Evolutionary conservation across 2,888 invertebrate species (phyloP), one percentile per base, ranked within the genome.

Genomic region (Cecidostiba fungosa): DNA sequence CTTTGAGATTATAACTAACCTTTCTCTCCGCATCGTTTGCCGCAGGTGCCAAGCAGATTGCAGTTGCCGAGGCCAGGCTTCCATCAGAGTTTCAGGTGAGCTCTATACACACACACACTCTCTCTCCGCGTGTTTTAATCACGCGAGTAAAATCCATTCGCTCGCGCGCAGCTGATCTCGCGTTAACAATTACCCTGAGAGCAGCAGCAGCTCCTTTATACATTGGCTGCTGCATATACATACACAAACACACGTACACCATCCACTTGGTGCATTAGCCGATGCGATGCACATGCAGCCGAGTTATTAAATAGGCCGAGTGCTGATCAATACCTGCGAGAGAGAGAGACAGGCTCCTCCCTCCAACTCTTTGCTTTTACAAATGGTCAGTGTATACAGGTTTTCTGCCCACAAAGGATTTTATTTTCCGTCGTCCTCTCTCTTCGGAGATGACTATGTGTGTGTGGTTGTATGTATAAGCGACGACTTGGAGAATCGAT

Each of bases 231-330:
- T 47, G 47, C 14, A 16, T 3, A 47, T 6, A 23, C 6, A n/a
- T 23, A n/a, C 54, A 59, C n/a, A 6, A 8, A 54, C 12, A 14
- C n/a, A 23, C 26, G n/a, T n/a, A n/a, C n/a, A n/a, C n/a, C n/a
- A 14, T 66, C 26, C 66, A 26, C 29, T 66, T 26, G 66, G 12
- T 66, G 3, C 66, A 26, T 29, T 66, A 26, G 66, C 66, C 14
- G 66, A 66, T 14, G 4, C 14, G 66, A 26, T 66, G 26, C 62
- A 62, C 62, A 62, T 26, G 66, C 26, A 66, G 66, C 29, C 66
- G 66, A 66, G 66, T 26, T 66, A 66, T 66, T 66, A 66, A 66
- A 66, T 66, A 66, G 66, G 66, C 66, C 66, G 66, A 66, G 66
- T 66, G 12, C 29, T 29, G 66, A 66, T 66, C 66, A 66, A 66